These are phyloP conservation scores for Cercopithecus mona DNA, from an alignment of 2,113 vertebrate genomes.

Conservation along the genomic window DNA sequence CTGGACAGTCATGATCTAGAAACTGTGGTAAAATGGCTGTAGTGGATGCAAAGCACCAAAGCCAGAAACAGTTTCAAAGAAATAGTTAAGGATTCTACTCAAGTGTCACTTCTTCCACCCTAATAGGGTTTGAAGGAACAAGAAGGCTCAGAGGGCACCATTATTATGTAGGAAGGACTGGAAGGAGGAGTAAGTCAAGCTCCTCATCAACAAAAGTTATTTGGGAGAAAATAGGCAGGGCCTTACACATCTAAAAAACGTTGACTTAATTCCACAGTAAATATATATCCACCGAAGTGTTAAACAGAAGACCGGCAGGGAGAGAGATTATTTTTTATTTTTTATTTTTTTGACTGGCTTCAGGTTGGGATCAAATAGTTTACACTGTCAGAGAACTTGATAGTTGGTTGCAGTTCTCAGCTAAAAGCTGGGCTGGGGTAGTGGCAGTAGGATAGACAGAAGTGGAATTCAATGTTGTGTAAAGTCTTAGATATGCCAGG, in stretches of 20 bases:
- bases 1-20: not conserved
- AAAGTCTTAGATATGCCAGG: not conserved
- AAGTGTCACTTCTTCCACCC: not conserved
- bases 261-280: not conserved
- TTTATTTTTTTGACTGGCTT: not conserved
- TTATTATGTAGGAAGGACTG: not conserved
- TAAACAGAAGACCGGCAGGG: not conserved
- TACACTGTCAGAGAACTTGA: not conserved
- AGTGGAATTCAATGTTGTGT: not conserved
- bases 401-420: not conserved
- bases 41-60: not conserved
- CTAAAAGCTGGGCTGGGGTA: not conserved
- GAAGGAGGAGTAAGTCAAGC: not conserved
- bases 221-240: not conserved
- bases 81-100: not conserved
- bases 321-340: not conserved
- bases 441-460: not conserved
- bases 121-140: not conserved
- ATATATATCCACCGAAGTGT: not conserved
- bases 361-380: not conserved
- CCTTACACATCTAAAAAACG: not conserved
- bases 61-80: not conserved
- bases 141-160: not conserved
- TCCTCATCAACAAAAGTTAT: not conserved
- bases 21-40: not conserved